These are phyloP conservation scores for Apodemia duryi DNA, from an alignment of 2,888 invertebrate species.

Conservation along the genomic window DNA sequence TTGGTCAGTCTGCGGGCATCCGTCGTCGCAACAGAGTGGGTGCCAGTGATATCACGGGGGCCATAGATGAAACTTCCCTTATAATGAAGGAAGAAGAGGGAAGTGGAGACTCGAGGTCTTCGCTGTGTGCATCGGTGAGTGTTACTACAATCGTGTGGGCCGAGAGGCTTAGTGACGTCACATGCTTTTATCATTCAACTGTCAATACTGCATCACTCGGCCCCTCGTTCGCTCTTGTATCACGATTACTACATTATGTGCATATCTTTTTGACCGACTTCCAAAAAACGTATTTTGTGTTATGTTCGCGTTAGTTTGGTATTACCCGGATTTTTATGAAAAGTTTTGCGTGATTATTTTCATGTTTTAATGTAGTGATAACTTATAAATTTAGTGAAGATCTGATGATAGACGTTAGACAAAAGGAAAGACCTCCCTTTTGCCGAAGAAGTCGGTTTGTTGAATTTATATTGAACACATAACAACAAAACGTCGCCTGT, in stretches of 20 bases:
- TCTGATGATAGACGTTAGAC: no score
- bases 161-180: conserved; percentile 56
- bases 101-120: conserved; percentile 71
- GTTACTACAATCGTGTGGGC: conserved; percentile 39
- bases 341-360: background rate
- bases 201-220: conserved; percentile 35
- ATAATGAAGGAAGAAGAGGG: conserved; percentile 70
- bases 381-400: no score
- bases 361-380: no score
- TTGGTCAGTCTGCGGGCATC: conserved; percentile 81
- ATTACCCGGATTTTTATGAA: background rate
- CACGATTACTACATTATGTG: conserved; percentile 36
- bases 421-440: no score
- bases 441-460: no score
- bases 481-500: background rate
- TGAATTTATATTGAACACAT: no score
- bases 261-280: conserved; percentile 25
- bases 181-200: conserved; percentile 45
- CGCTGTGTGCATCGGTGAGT: conserved; percentile 68
- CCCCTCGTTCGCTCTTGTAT: conserved; percentile 51
- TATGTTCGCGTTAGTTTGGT: background rate
- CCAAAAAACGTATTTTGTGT: background rate
- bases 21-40: conserved; percentile 87
- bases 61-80: conserved; percentile 46
- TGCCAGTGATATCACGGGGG: conserved; percentile 80